Conservation (phyloP, 2,888 invertebrate genomes). For the Digitonthophagus gazella region DNA sequence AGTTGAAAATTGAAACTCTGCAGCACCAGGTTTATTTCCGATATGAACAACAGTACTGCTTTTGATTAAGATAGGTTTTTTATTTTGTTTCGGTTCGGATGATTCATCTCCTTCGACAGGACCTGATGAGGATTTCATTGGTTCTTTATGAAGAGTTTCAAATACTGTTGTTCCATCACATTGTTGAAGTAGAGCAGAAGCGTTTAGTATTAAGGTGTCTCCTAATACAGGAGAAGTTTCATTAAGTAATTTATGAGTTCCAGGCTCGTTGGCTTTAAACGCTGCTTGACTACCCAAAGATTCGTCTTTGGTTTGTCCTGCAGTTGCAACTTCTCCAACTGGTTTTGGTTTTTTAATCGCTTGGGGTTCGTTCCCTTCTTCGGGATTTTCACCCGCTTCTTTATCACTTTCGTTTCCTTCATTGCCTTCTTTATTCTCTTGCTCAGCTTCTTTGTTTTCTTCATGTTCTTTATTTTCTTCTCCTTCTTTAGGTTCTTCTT, state of each 20-base stretch:
- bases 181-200: background rate
- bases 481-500: background rate
- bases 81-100: background rate
- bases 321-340: background rate
- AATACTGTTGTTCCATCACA: background rate
- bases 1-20: background rate
- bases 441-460: background rate
- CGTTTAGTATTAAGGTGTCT: background rate
- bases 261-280: background rate
- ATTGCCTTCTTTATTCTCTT: background rate
- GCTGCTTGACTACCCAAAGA: background rate
- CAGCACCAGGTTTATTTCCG: background rate
- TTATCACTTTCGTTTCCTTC: constrained; percentile 1
- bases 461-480: background rate
- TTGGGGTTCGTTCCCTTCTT: constrained; percentile 1
- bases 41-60: constrained; percentile 12
- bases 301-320: background rate
- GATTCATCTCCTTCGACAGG: background rate
- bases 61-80: constrained; percentile 7
- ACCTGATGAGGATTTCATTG: background rate
- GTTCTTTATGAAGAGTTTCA: background rate
- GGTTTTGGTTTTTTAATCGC: background rate
- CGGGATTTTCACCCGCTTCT: background rate
- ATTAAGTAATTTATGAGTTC: background rate
- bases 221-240: background rate